phyloP scores from a whole-genome alignment of 1,140 invertebrate species.

The Penaeus chinensis region DNA sequence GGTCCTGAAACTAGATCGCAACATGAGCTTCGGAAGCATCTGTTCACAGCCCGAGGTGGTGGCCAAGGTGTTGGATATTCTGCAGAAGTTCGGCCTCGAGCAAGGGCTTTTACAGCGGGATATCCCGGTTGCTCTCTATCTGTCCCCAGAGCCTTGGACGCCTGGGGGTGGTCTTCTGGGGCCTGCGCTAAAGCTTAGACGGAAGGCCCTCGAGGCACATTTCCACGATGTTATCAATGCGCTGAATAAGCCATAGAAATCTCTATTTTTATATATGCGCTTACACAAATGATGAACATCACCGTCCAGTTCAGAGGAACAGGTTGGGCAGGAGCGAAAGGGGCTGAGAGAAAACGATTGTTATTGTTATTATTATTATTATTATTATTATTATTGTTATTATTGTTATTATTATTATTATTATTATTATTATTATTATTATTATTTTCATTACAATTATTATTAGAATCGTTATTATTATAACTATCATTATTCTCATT shows the following conservation, averaged over 20 bases:
- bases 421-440: too few relatives aligned
- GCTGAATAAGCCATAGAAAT: slow-evolving; percentile 87
- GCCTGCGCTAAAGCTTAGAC: slow-evolving; percentile 95
- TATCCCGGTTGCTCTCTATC: slow-evolving; percentile 89
- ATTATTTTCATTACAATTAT: too few relatives aligned
- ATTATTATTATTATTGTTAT: too few relatives aligned
- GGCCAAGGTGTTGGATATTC: slow-evolving; percentile 61
- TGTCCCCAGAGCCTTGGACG: slow-evolving; percentile 92
- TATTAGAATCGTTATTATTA: too few relatives aligned
- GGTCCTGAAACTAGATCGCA: slow-evolving; percentile 61
- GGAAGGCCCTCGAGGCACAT: slow-evolving; percentile 92
- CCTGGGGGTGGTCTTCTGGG: slow-evolving; percentile 95
- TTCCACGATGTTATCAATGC: slow-evolving; percentile 90
- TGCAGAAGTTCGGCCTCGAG: slow-evolving; percentile 64
- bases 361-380: too few relatives aligned
- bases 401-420: too few relatives aligned
- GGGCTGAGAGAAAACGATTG: too few relatives aligned
- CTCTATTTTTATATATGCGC: too few relatives aligned
- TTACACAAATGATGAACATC: too few relatives aligned
- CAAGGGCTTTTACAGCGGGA: slow-evolving; percentile 86
- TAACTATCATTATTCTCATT: too few relatives aligned
- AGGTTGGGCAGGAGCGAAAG: too few relatives aligned
- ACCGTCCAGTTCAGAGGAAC: too few relatives aligned
- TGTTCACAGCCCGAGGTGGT: slow-evolving; percentile 67
- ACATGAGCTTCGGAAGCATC: slow-evolving; percentile 63